These are phyloP conservation scores for Austrofundulus limnaeus DNA, from an alignment of 2,113 vertebrate genomes.

Conservation along the genomic window DNA sequence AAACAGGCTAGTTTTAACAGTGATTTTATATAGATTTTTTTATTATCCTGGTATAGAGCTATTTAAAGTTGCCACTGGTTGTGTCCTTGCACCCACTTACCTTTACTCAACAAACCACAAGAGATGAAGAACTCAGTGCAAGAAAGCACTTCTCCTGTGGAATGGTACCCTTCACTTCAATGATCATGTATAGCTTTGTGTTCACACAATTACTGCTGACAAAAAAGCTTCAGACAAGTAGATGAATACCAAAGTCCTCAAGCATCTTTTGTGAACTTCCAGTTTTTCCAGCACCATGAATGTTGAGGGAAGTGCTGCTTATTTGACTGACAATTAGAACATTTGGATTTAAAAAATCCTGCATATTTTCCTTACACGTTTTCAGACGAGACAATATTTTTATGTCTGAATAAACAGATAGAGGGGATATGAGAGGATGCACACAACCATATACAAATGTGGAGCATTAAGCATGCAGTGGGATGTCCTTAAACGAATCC, in stretches of 20 bases:
- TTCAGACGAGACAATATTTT: background rate
- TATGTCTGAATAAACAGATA: slow-evolving; percentile 37
- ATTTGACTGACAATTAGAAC: background rate
- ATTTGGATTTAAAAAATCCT: background rate
- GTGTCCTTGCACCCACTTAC: slow-evolving; percentile 5
- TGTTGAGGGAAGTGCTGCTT: slow-evolving; percentile 1
- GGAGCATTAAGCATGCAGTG: slow-evolving; percentile 58
- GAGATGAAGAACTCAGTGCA: slow-evolving; percentile 26
- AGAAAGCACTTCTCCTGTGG: slow-evolving; percentile 3
- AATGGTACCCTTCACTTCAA: background rate
- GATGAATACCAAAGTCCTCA: background rate
- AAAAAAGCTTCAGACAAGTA: slow-evolving; percentile 5
- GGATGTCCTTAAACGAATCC: slow-evolving; percentile 57
- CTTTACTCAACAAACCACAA: slow-evolving; percentile 7
- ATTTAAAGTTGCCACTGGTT: background rate
- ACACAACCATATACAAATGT: slow-evolving; percentile 17
- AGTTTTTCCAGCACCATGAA: background rate
- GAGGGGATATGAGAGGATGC: background rate
- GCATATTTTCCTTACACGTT: slow-evolving; percentile 3
- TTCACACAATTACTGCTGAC: slow-evolving; percentile 12
- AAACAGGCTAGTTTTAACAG: background rate
- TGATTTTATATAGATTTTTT: slow-evolving; percentile 16
- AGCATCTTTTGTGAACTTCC: slow-evolving; percentile 9
- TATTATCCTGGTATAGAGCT: slow-evolving; percentile 7
- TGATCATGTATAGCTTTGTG: slow-evolving; percentile 18